Percentiles rank a stretch among this genome's conserved stretches.
Evolutionary conservation across 2,113 vertebrate genomes (phyloP).

Genomic region (Rhinopomastus cyanomelas): DNA sequence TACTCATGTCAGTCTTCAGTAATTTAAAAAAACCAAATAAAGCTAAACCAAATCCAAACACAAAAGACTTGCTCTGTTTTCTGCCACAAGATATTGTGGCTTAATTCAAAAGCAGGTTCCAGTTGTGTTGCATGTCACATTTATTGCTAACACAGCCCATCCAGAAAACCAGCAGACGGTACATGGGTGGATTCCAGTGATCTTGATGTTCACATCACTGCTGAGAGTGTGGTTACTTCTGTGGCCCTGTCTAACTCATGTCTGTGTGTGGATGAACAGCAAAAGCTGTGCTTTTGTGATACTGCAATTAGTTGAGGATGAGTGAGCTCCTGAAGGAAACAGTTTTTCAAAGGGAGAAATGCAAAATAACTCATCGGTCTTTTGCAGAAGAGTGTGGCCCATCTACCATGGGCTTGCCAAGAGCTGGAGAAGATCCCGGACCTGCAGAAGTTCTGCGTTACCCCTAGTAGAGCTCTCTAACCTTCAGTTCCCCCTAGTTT

Average conservation of each 20-base stretch:
- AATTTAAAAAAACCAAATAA: background rate
- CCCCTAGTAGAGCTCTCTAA: background rate
- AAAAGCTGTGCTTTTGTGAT: background rate
- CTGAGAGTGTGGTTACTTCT: background rate
- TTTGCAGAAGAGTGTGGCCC: background rate
- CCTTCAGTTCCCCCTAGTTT: background rate
- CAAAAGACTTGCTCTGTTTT: background rate
- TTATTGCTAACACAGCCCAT: background rate
- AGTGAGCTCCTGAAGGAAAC: background rate
- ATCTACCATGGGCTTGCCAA: accelerated
- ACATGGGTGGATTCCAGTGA: accelerated
- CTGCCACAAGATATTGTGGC: background rate
- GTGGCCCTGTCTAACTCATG: background rate
- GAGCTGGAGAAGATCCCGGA: background rate
- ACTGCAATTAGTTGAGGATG: background rate
- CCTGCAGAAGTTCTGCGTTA: background rate
- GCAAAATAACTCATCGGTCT: background rate
- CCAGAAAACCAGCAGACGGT: background rate
- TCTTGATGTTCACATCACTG: background rate
- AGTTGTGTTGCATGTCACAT: background rate
- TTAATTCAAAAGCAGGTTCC: background rate
- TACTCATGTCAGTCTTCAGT: background rate
- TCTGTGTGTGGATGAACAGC: accelerated
- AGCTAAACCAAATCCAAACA: background rate
- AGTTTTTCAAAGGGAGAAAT: background rate